Conservation (phyloP, 2,888 invertebrate genomes). For the Stenoptilia bipunctidactyla region DNA sequence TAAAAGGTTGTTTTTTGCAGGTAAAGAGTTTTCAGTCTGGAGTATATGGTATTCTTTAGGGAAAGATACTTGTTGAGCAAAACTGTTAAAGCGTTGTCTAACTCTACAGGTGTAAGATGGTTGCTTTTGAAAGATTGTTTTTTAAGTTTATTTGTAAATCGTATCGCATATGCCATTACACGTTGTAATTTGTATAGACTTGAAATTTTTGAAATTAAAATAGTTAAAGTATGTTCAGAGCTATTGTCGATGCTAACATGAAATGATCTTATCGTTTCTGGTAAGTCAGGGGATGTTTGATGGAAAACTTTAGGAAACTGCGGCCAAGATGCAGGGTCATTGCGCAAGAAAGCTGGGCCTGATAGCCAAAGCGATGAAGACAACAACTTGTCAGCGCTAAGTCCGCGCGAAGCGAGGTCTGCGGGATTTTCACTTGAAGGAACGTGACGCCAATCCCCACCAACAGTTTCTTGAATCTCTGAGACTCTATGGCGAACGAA, state of each 20-base stretch:
- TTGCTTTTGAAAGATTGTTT: no score
- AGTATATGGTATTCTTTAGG: no score
- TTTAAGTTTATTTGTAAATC: no score
- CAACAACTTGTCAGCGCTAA: conserved; percentile 1
- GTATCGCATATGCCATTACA: no score
- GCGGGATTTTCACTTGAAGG: conserved; percentile 9
- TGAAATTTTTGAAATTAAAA: conserved; percentile 11
- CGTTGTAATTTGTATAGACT: conserved; percentile 6
- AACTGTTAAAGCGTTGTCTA: no score
- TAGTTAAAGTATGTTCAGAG: conserved; percentile 14
- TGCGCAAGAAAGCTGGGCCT: conserved; percentile 7
- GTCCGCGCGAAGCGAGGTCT: conserved; percentile 9
- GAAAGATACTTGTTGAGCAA: no score
- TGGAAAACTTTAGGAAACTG: background rate
- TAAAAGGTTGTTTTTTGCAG: no score
- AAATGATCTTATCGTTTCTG: conserved; percentile 5
- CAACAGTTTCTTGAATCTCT: conserved; percentile 7
- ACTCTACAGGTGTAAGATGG: no score
- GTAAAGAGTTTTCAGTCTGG: no score
- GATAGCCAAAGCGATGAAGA: conserved; percentile 9
- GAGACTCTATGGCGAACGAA: conserved; percentile 11
- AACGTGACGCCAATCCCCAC: conserved; percentile 5
- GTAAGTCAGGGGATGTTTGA: background rate
- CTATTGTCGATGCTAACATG: background rate
- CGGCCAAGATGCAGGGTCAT: background rate